phyloP scores from a whole-genome alignment of 2,113 vertebrate genomes.

The Machaerirhynchus nigripectus region DNA sequence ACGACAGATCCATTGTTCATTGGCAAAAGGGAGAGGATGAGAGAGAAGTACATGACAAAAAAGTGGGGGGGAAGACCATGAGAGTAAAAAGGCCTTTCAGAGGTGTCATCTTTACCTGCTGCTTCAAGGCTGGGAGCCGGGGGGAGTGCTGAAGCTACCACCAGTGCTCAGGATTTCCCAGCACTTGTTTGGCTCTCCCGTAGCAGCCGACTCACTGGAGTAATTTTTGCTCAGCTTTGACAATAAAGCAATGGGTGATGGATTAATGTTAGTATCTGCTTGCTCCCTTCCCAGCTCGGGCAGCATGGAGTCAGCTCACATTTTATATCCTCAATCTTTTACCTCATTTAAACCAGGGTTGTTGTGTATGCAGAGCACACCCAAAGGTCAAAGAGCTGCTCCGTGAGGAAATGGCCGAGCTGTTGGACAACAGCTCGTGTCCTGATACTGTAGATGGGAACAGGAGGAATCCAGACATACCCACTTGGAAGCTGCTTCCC shows the following conservation, averaged over 20 bases:
- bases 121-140: background rate
- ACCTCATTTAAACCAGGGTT: background rate
- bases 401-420: background rate
- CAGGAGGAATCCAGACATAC: background rate
- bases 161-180: background rate
- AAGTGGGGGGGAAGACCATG: background rate
- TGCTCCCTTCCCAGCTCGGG: background rate
- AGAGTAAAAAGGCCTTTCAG: background rate
- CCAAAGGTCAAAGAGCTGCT: background rate
- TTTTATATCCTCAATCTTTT: background rate
- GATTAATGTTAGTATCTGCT: constrained; percentile 1
- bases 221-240: background rate
- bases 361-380: background rate
- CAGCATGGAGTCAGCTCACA: background rate
- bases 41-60: background rate
- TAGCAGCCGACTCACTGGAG: background rate
- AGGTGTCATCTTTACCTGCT: background rate
- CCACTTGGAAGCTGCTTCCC: background rate
- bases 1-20: background rate
- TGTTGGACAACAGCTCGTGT: background rate
- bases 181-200: background rate
- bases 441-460: background rate
- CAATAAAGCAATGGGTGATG: background rate
- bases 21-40: background rate
- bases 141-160: background rate